Evolutionary conservation across 2,797 vertebrate species (phyloP), one percentile per base, ranked within the genome.

Genomic region (Megaceryle alcyon): DNA sequence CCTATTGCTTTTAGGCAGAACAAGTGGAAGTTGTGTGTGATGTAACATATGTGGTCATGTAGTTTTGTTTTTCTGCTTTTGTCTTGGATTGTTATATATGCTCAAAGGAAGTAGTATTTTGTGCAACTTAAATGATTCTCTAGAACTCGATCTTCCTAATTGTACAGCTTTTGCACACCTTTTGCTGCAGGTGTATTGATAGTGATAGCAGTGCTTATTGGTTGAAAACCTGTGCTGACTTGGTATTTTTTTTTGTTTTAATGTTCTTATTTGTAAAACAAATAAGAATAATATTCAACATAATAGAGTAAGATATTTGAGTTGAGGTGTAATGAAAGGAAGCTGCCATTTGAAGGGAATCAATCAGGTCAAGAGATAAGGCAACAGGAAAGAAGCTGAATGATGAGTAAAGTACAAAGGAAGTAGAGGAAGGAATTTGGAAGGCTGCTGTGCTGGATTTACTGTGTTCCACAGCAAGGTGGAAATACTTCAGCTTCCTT

Each of bases 401-500:
- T 53, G n/a, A 65, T 8, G 4, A 89, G 29, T 41, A 18, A 63
- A 75, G 15, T 56, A 29, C 13, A 28, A 12, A 79, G 68, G 33
- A 75, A 37, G 25, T 31, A 9, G 56, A 77, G 80, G 49, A 82
- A 73, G 35, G 57, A 83, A 4, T 4, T 56, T 16, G 73, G 48
- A 69, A 88, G 66, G 29, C n/a, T 90, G 35, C 44, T 66, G 0
- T 83, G 60, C 91, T 97, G 81, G 73, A 69, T 95, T 96, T 95
- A 89, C 82, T 88, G 65, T 90, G 37, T 56, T 92, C 54, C 43
- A 6, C 29, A 64, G 35, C 43, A 69, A 69, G 35, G 31, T 16
- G 26, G 48, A 86, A 63, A 82, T 84, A 59, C 46, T 97, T 91
- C 72, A 87, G 71, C 95, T 90, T 96, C 61, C 88, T 94, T 89